Evolutionary conservation across 2,113 vertebrate species (phyloP), one percentile per base, ranked within the genome.

Genomic region (Rhinoderma darwinii): DNA sequence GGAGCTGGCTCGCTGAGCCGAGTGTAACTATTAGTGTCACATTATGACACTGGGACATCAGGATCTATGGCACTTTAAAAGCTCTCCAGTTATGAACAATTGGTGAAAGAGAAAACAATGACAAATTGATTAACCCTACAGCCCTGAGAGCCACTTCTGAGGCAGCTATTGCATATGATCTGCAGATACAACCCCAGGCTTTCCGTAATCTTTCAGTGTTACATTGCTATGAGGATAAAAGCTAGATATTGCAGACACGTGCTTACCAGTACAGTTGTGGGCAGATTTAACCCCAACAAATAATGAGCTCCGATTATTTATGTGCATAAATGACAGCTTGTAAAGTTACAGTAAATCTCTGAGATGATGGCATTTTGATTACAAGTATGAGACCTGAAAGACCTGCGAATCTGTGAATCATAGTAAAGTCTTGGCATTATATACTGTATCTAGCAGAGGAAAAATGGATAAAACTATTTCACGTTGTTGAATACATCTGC

Each of bases 41-140:
- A 94, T 95, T 94, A 95, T 94, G 94, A 94, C 94, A 94, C 94
- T 91, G 88, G 91, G 92, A 93, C 93, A 94, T 94, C 93, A 93
- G 95, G 94, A 95, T 95, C 93, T 93, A 95, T 95, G 94, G 92
- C 92, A 90, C 93, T 94, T 95, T 95, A 95, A 95, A 95, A 91
- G 93, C 91, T 89, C 92, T 94, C 93, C 93, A 93, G 94, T 95
- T 95, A 93, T 94, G 94, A 93, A 94, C 94, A 94, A 95, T 94
- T 93, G 94, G 93, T 93, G 93, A 93, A 92, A 92, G 94, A 93
- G 94, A 95, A 95, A 95, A 93, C 94, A 92, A 94, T 94, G 94
- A 95, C 93, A 94, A 94, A 95, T 94, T 90, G 93, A 92, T 88
- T 92, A 94, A 92, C 93, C 91, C 92, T 87, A 75, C 79, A 87